Percentiles rank a stretch among this genome's conserved stretches.
Evolutionary conservation across 2,888 invertebrate genomes (phyloP).

Genomic region (Tetragonula carbonaria): DNA sequence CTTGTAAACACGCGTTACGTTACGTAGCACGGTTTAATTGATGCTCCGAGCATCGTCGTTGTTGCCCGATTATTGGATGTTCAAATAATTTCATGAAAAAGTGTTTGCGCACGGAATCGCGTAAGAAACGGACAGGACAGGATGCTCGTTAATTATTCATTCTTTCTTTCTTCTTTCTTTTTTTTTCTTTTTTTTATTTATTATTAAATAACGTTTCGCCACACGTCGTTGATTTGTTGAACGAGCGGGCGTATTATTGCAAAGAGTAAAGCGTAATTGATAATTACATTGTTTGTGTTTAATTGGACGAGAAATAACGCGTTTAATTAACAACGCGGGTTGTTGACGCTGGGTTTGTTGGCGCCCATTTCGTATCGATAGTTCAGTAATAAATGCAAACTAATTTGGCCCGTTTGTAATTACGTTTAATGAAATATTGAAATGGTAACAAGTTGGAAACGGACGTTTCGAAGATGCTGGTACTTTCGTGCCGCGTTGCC

Average conservation of each 20-base stretch:
- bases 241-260: too few species aligned
- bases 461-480: background rate
- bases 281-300: slow-evolving; percentile 6
- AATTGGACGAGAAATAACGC: background rate
- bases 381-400: slow-evolving; percentile 4
- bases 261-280: background rate
- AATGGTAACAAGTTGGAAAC: background rate
- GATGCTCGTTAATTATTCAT: background rate
- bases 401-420: background rate
- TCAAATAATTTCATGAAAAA: background rate
- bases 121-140: background rate
- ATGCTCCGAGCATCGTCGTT: too few species aligned
- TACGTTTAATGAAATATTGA: background rate
- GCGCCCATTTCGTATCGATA: background rate
- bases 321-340: slow-evolving; percentile 21
- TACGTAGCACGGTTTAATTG: background rate
- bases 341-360: background rate
- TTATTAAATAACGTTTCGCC: too few species aligned
- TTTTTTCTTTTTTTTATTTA: too few species aligned
- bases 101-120: background rate
- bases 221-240: background rate
- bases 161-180: too few species aligned
- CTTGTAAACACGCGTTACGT: background rate
- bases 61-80: background rate
- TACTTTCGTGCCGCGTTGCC: too few species aligned